Conservation (phyloP, 2,113 vertebrate species). For the Tricholaema leucomelas region DNA sequence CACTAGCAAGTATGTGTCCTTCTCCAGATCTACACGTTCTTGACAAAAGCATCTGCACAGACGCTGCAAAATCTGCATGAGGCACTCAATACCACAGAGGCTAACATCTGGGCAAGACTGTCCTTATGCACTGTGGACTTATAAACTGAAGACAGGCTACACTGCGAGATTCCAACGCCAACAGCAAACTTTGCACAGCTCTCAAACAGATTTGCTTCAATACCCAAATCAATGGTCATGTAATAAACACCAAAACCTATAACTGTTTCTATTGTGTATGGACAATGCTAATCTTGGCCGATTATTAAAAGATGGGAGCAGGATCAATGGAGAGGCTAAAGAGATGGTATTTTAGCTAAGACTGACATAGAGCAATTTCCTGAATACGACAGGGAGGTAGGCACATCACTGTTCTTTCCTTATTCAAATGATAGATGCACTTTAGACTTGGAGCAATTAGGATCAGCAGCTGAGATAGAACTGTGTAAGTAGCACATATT, state of each 20-base stretch:
- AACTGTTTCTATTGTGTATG: not conserved
- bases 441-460: not conserved
- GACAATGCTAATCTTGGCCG: not conserved
- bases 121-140: not conserved
- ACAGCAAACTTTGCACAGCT: not conserved
- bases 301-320: not conserved
- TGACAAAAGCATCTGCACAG: not conserved
- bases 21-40: not conserved
- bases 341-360: not conserved
- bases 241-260: not conserved
- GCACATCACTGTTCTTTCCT: not conserved
- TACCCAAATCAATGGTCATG: not conserved
- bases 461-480: not conserved
- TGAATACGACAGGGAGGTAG: not conserved
- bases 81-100: not conserved
- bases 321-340: not conserved
- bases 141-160: not conserved
- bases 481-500: not conserved
- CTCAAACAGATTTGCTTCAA: not conserved
- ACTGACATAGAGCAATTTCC: not conserved
- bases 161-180: not conserved
- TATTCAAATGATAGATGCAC: not conserved
- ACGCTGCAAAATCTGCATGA: not conserved
- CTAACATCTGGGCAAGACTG: not conserved
- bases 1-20: not conserved